A percentile compares a stretch with the other conserved stretches of the same genome.
Evolutionary conservation across 2,113 vertebrate species (phyloP).

Genomic region (Onychorhynchus coronatus): DNA sequence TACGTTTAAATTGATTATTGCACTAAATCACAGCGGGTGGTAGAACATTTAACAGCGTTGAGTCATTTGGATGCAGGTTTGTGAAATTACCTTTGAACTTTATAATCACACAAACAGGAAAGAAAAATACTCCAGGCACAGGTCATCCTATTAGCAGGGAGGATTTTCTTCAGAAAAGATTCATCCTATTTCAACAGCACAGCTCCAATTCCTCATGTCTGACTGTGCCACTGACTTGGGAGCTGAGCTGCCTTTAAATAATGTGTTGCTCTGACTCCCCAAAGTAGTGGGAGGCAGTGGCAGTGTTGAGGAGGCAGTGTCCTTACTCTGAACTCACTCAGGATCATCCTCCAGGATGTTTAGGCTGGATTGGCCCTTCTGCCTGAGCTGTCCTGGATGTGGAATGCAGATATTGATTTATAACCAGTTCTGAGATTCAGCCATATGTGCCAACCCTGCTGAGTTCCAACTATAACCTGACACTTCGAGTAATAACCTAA

Average conservation of each 20-base stretch:
- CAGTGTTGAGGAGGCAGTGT: background rate
- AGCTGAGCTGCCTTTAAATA: background rate
- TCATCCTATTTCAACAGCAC: accelerated
- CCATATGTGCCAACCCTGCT: background rate
- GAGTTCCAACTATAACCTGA: background rate
- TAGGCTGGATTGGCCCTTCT: background rate
- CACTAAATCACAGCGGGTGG: background rate
- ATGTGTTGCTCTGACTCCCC: background rate
- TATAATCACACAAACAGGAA: background rate
- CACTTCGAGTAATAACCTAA: background rate
- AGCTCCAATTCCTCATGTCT: background rate
- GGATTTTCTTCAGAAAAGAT: too few relatives aligned
- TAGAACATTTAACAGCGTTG: background rate
- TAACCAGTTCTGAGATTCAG: background rate
- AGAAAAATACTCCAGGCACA: background rate
- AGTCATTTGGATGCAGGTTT: background rate
- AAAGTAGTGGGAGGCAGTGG: background rate
- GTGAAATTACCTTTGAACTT: background rate
- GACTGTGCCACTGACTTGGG: background rate
- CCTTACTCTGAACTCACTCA: background rate
- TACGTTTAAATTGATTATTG: background rate
- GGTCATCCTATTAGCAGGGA: background rate
- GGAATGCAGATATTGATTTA: background rate
- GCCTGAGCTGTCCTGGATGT: background rate
- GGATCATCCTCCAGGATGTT: background rate